Conservation (phyloP, 2,113 vertebrate species). For the Panthera tigris region DNA sequence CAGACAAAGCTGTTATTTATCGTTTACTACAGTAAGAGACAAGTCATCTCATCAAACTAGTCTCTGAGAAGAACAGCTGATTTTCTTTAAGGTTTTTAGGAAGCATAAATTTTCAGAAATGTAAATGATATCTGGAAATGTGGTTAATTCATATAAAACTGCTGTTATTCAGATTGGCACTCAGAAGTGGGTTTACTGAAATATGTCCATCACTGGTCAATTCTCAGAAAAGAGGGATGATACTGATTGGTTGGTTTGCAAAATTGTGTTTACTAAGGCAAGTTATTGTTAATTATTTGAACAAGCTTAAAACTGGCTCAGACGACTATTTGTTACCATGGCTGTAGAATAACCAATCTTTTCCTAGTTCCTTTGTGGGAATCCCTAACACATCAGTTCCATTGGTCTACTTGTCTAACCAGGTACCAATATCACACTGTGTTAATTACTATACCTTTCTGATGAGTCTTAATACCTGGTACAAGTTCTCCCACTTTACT, state of each 20-base stretch:
- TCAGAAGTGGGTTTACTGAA: background rate
- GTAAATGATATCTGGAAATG: background rate
- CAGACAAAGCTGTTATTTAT: background rate
- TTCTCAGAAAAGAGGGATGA: background rate
- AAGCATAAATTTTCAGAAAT: background rate
- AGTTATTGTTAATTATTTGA: background rate
- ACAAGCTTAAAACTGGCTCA: conserved; percentile 11
- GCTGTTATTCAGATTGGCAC: background rate
- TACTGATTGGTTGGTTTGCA: background rate
- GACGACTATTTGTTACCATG: background rate
- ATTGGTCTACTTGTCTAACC: background rate
- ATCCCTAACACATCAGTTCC: background rate
- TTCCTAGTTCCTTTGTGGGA: background rate
- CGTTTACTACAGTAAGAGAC: background rate
- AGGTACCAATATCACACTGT: background rate
- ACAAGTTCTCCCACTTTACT: background rate
- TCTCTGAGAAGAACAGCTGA: background rate
- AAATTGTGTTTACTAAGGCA: background rate
- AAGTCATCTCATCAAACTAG: background rate
- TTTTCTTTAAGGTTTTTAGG: background rate
- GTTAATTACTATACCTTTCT: background rate
- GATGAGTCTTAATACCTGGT: background rate
- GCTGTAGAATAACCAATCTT: background rate
- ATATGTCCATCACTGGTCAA: background rate
- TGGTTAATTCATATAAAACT: background rate